Evolutionary conservation across 2,888 invertebrate genomes (phyloP).

Genomic region (Lycaena phlaeas): DNA sequence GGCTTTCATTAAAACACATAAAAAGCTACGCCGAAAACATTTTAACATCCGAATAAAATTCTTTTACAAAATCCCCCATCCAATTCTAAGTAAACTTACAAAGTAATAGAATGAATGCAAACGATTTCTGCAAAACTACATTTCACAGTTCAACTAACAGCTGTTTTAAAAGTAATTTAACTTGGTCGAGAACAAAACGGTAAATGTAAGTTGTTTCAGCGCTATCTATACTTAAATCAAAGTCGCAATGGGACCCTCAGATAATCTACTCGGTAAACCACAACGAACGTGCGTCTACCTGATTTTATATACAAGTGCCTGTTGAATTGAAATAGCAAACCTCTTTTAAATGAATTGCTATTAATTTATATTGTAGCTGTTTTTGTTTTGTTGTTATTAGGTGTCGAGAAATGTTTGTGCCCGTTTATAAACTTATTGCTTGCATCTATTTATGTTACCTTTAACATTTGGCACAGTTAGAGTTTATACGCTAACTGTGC

Average conservation of each 20-base stretch:
- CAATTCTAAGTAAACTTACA: neutral
- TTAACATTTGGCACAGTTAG: no score
- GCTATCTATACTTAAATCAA: slow-evolving; percentile 10
- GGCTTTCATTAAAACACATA: neutral
- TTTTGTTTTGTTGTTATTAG: no score
- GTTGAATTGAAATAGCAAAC: no score
- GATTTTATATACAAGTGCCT: no score
- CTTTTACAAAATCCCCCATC: slow-evolving; percentile 1
- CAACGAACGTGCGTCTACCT: no score
- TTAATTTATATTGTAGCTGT: no score
- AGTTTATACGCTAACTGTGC: no score
- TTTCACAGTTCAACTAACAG: slow-evolving; percentile 11
- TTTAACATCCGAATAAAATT: neutral
- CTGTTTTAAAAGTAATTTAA: slow-evolving; percentile 18
- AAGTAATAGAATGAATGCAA: slow-evolving; percentile 8
- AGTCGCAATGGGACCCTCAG: neutral
- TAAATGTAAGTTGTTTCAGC: slow-evolving; percentile 1
- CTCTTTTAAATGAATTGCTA: no score
- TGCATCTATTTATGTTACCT: no score
- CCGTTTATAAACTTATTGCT: no score
- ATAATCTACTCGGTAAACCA: no score
- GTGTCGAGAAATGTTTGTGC: no score
- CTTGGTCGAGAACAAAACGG: slow-evolving; percentile 13
- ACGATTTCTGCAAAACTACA: slow-evolving; percentile 10
- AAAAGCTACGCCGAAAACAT: slow-evolving; percentile 1